A percentile compares a stretch with the other conserved stretches of the same genome.
These are phyloP conservation scores for Choristoneura fumiferana DNA, from an alignment of 1,140 invertebrate genomes.

Conservation along the genomic window DNA sequence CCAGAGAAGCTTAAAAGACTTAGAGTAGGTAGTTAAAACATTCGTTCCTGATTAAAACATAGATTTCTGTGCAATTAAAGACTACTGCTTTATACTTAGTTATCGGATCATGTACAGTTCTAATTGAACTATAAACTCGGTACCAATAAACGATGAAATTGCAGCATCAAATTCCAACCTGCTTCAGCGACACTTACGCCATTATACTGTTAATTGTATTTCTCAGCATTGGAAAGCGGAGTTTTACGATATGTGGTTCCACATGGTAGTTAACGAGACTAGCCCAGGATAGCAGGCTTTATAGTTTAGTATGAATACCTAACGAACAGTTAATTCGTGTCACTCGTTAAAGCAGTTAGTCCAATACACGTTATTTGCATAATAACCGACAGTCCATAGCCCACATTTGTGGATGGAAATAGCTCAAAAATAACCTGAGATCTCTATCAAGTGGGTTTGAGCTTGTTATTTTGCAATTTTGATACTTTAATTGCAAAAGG, in stretches of 20 bases:
- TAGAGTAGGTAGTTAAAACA: too few relatives aligned
- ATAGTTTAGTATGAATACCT: slow-evolving; percentile 20
- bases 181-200: too few relatives aligned
- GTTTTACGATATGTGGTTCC: slow-evolving; percentile 14
- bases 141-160: too few relatives aligned
- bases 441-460: background rate
- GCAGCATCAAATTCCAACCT: too few relatives aligned
- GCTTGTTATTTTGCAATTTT: slow-evolving; percentile 2
- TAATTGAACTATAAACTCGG: too few relatives aligned
- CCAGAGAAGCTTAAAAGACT: too few relatives aligned
- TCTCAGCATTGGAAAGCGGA: slow-evolving; percentile 6
- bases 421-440: slow-evolving; percentile 20
- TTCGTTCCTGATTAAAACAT: too few relatives aligned
- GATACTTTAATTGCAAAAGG: too few relatives aligned
- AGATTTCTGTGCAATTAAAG: too few relatives aligned
- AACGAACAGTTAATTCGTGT: slow-evolving; percentile 50
- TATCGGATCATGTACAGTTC: too few relatives aligned
- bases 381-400: slow-evolving; percentile 61
- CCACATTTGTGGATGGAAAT: slow-evolving; percentile 33
- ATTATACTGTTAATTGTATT: too few relatives aligned
- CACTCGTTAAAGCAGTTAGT: slow-evolving; percentile 48
- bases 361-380: slow-evolving; percentile 55
- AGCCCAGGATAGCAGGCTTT: slow-evolving; percentile 14
- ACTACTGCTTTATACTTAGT: too few relatives aligned
- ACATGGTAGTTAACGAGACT: background rate